phyloP scores from a whole-genome alignment of 2,797 vertebrate genomes.

The Enteromius treurensis region DNA sequence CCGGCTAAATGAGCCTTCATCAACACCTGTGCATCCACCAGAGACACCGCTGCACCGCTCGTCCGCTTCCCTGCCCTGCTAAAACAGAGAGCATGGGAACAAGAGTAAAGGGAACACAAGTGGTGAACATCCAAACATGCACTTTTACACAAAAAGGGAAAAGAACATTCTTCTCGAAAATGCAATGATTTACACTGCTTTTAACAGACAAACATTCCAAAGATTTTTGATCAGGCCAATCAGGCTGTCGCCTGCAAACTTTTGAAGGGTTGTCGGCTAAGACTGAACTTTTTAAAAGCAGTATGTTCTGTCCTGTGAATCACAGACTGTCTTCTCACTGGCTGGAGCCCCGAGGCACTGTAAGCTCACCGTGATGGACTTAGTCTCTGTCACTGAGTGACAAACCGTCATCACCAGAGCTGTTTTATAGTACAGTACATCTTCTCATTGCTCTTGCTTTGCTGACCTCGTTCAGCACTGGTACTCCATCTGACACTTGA shows the following conservation, averaged over 20 bases:
- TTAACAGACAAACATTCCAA: conserved; percentile 79
- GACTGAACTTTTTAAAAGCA: conserved; percentile 34
- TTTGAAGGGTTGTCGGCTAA: not conserved
- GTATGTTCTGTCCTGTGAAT: conserved; percentile 35
- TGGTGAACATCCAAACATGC: conserved; percentile 60
- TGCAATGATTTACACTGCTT: conserved; percentile 63
- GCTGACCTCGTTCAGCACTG: conserved; percentile 1
- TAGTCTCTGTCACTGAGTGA: conserved; percentile 37
- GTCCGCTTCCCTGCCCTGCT: conserved; percentile 21
- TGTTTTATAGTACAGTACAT: not conserved
- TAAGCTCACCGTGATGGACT: conserved; percentile 10
- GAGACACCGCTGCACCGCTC: conserved; percentile 10
- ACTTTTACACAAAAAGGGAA: conserved; percentile 68
- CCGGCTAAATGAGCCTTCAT: conserved; percentile 69
- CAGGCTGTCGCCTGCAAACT: not conserved
- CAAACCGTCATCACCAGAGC: conserved; percentile 18
- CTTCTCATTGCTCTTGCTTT: not conserved
- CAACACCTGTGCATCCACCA: conserved; percentile 5
- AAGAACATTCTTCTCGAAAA: conserved; percentile 55
- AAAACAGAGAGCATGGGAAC: conserved; percentile 3
- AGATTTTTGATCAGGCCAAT: conserved; percentile 65
- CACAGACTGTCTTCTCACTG: conserved; percentile 33
- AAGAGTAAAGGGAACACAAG: conserved; percentile 16
- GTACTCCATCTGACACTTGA: conserved; percentile 43
- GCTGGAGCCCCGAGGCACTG: conserved; percentile 21